Conservation (phyloP, 2,797 vertebrate species). For the Leuciscus waleckii region DNA sequence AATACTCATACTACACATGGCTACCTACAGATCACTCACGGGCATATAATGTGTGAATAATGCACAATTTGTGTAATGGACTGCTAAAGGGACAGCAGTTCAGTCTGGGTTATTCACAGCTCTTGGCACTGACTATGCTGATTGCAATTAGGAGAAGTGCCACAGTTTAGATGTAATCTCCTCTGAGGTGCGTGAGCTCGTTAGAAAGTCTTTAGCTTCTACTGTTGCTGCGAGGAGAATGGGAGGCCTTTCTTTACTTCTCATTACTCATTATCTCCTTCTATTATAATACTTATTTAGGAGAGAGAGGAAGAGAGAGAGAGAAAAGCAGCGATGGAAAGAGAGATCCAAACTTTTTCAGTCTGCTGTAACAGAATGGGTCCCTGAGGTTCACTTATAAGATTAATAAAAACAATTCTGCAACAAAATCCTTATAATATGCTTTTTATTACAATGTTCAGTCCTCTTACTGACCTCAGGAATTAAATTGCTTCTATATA, state of each 20-base stretch:
- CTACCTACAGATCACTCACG: neutral
- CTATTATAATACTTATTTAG: slow-evolving; percentile 58
- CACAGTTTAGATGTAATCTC: slow-evolving; percentile 80
- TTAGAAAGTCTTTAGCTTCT: slow-evolving; percentile 78
- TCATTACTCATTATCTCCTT: slow-evolving; percentile 76
- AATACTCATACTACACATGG: neutral
- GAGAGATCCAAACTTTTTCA: neutral
- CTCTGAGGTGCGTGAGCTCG: slow-evolving; percentile 69
- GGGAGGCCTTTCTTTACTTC: slow-evolving; percentile 75
- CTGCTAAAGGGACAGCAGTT: slow-evolving; percentile 58
- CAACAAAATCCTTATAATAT: no score
- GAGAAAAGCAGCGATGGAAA: neutral
- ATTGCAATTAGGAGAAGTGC: slow-evolving; percentile 81
- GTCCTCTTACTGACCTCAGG: no score
- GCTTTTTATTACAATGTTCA: no score
- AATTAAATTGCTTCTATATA: no score
- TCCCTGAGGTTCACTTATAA: neutral
- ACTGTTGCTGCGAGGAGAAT: slow-evolving; percentile 72
- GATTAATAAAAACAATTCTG: no score
- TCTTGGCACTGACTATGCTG: slow-evolving; percentile 72
- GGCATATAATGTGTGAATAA: slow-evolving; percentile 35
- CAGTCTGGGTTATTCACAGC: slow-evolving; percentile 71
- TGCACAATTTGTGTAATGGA: slow-evolving; percentile 4
- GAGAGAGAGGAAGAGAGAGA: slow-evolving; percentile 48
- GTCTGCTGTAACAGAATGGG: neutral